These are phyloP conservation scores for Drosophila mimetica DNA, from an alignment of 2,888 invertebrate genomes.

Conservation along the genomic window DNA sequence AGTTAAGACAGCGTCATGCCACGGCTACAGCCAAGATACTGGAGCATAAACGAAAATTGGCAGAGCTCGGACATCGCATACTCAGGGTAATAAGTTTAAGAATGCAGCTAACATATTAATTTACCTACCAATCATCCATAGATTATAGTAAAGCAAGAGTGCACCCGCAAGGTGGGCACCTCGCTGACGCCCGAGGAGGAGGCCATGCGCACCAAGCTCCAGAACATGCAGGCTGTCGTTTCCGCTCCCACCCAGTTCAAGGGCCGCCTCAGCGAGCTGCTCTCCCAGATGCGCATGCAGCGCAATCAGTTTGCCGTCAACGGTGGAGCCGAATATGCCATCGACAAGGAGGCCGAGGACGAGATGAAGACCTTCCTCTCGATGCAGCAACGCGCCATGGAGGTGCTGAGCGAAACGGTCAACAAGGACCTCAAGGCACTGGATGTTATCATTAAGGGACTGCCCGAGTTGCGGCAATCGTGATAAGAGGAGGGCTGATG, in stretches of 20 bases:
- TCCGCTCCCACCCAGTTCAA: conserved; percentile 97
- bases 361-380: conserved; percentile 91
- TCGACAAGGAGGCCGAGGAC: conserved; percentile 90
- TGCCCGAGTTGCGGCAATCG: conserved; percentile 86
- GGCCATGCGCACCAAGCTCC: conserved; percentile 92
- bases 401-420: conserved; percentile 92
- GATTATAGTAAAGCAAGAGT: conserved; percentile 95
- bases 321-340: conserved; percentile 89
- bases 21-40: conserved; percentile 92
- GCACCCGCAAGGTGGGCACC: conserved; percentile 93
- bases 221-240: conserved; percentile 93
- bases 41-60: conserved; percentile 92
- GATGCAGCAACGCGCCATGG: conserved; percentile 95
- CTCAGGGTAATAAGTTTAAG: conserved; percentile 87
- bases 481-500: conserved; percentile 32
- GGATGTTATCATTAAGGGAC: conserved; percentile 91
- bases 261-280: conserved; percentile 95
- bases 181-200: conserved; percentile 96
- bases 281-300: conserved; percentile 93
- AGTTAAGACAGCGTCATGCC: conserved; percentile 92
- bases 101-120: not conserved
- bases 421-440: conserved; percentile 92
- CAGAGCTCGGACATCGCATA: conserved; percentile 93
- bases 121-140: conserved; percentile 77
- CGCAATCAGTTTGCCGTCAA: conserved; percentile 87